A percentile compares a stretch with the other conserved stretches of the same genome.
Evolutionary conservation across 2,113 vertebrate genomes (phyloP).

Genomic region (Rhinopomastus cyanomelas): DNA sequence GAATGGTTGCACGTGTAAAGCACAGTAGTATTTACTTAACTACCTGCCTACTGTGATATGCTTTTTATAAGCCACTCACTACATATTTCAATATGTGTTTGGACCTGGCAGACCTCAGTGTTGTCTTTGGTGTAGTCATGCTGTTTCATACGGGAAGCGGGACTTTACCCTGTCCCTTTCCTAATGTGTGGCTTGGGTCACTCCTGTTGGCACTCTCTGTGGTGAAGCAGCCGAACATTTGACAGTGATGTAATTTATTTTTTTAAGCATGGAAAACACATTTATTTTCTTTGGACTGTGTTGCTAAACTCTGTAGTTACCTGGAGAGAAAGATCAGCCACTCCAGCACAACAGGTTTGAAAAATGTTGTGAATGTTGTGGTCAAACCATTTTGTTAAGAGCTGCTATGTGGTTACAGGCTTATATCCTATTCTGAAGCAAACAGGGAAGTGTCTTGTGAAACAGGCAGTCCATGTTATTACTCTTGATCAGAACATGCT

Average conservation of each 20-base stretch:
- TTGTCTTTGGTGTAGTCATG: not conserved
- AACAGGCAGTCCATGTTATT: not conserved
- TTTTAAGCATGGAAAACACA: not conserved
- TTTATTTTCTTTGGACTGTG: not conserved
- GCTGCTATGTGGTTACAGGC: not conserved
- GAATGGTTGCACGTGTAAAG: not conserved
- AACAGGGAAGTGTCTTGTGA: not conserved
- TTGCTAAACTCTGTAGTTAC: not conserved
- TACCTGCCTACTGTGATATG: not conserved
- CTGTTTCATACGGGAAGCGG: not conserved
- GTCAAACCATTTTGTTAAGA: not conserved
- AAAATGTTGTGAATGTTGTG: not conserved
- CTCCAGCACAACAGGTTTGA: not conserved
- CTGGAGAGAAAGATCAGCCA: not conserved
- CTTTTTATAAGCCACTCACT: not conserved
- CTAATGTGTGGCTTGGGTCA: not conserved
- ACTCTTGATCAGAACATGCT: not conserved
- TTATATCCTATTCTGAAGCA: slow-evolving; percentile 1
- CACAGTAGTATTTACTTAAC: slow-evolving; percentile 22
- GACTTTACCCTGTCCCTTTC: not conserved
- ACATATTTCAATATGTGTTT: not conserved
- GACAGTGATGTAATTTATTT: not conserved
- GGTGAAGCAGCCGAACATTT: not conserved
- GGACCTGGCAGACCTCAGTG: not conserved
- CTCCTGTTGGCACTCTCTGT: not conserved